Evolutionary conservation across 2,888 invertebrate species (phyloP), one percentile per base, ranked within the genome.

Genomic region (Hemistola chrysoprasaria): DNA sequence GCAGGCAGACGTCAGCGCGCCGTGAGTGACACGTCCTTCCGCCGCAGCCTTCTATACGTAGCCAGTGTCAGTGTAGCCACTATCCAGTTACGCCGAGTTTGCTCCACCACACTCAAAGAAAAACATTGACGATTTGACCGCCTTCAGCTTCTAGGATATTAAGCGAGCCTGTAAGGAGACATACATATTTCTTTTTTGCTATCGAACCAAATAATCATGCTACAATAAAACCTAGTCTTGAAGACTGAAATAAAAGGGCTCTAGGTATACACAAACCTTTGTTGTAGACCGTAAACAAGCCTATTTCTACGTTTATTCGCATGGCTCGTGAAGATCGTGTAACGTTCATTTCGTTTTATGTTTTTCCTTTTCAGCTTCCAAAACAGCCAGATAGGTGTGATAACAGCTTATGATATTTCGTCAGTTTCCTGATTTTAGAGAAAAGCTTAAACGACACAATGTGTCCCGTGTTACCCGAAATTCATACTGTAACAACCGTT

Each of bases 11-110:
- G 77, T 74, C 78, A 72, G 71, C 64, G 67, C 61, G 59, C 62
- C 69, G 69, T 71, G 79, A 81, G 76, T 81, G 86, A 82, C 81
- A 79, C 71, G 79, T 85, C 84, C 86, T 86, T 87, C 85, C 86
- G 83, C 68, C 60, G 55, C 59, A 71, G 71, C 72, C 62, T 67
- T 71, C 68, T 68, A 64, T 69, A 70, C 61, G 56, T 60, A 63
- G 50, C 56, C 55, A 59, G 56, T 33, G 6, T 23, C 23, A 32
- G 40, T 28, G 31, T 41, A 23, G 30, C 41, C 56, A 62, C 63
- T 70, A 71, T 65, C 69, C 62, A 70, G 66, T 71, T 71, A 73
- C 68, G 47, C 23, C 9, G 49, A 55, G 63, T 66, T 64, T 57
- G 59, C 49, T 52, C 54, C 55, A 42, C 36, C 40, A 11, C 30